phyloP scores from a whole-genome alignment of 2,888 invertebrate species.

The Neoitamus cyanurus region DNA sequence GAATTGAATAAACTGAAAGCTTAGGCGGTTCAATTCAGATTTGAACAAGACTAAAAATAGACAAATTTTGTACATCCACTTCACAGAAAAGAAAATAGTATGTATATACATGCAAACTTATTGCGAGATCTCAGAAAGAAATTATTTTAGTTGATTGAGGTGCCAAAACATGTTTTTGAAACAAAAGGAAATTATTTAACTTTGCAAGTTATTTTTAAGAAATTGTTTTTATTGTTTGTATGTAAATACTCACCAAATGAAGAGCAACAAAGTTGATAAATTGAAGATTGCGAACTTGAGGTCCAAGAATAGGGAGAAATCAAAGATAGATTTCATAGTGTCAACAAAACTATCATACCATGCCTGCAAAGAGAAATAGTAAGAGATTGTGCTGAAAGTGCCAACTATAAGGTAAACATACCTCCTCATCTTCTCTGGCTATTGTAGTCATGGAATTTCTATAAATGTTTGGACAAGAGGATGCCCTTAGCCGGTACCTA shows the following conservation, averaged over 20 bases:
- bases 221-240: neutral
- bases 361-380: slow-evolving; percentile 69
- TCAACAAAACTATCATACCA: slow-evolving; percentile 78
- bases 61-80: neutral
- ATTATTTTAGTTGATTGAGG: neutral
- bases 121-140: neutral
- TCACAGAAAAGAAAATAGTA: neutral
- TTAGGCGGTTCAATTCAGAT: neutral
- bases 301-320: slow-evolving; percentile 82
- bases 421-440: slow-evolving; percentile 80
- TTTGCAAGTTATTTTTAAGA: neutral
- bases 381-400: slow-evolving; percentile 20
- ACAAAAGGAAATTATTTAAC: neutral
- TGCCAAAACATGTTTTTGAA: neutral
- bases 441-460: slow-evolving; percentile 90
- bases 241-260: slow-evolving; percentile 83
- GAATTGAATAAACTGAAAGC: neutral
- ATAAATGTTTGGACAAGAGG: slow-evolving; percentile 92
- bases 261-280: slow-evolving; percentile 86
- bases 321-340: slow-evolving; percentile 78
- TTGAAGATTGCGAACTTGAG: slow-evolving; percentile 84
- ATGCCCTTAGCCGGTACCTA: slow-evolving; percentile 83
- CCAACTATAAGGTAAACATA: slow-evolving; percentile 62
- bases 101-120: neutral
- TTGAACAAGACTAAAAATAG: slow-evolving; percentile 11